Conservation (phyloP, 2,888 invertebrate species). For the Pristionchus exspectatus region DNA sequence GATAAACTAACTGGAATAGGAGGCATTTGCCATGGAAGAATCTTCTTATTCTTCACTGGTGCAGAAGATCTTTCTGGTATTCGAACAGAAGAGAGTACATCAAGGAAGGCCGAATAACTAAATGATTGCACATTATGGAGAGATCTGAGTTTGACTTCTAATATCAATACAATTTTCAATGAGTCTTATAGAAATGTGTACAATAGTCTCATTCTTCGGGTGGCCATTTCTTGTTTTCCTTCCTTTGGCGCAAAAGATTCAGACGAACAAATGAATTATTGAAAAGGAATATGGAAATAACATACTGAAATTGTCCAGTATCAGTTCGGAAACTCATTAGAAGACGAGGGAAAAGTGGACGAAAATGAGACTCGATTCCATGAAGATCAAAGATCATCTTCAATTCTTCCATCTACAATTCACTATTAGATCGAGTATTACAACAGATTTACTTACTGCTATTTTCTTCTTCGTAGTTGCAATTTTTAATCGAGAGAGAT, state of each 20-base stretch:
- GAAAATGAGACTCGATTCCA: slow-evolving; percentile 48
- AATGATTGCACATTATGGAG: neutral
- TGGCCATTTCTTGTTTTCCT: slow-evolving; percentile 20
- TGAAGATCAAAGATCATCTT: slow-evolving; percentile 45
- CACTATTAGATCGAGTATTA: neutral
- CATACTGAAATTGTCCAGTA: slow-evolving; percentile 26
- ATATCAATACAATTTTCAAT: too few species aligned
- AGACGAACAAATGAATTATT: neutral
- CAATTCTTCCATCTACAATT: slow-evolving; percentile 36
- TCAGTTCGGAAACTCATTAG: slow-evolving; percentile 25
- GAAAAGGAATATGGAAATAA: neutral
- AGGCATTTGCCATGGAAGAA: slow-evolving; percentile 32
- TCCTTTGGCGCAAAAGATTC: neutral
- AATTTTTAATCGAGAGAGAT: slow-evolving; percentile 42
- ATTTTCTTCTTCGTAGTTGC: slow-evolving; percentile 48
- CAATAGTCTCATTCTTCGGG: neutral
- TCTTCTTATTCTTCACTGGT: slow-evolving; percentile 39
- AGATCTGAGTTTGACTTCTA: too few species aligned
- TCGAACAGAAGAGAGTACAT: neutral
- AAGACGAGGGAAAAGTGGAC: slow-evolving; percentile 48
- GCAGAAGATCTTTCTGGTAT: slow-evolving; percentile 30
- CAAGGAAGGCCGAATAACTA: slow-evolving; percentile 30
- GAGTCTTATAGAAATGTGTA: neutral
- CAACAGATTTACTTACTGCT: neutral
- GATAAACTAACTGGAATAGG: neutral